phyloP scores from a whole-genome alignment of 2,888 invertebrate genomes.

The Leptopterna dolabrata region DNA sequence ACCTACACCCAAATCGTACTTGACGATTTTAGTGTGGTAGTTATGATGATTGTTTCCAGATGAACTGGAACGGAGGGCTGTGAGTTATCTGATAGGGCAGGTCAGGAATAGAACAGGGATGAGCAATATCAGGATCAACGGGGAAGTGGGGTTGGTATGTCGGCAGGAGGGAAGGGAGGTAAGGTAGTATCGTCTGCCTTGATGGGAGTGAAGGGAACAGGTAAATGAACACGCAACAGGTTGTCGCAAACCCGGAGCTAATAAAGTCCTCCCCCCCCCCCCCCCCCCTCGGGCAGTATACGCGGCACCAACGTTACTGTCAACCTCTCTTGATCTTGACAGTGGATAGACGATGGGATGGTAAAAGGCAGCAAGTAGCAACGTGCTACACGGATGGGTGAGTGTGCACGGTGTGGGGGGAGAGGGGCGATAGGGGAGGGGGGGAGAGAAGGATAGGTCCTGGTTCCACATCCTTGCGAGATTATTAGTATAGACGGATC shows the following conservation, averaged over 20 bases:
- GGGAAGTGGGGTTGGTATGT: not conserved
- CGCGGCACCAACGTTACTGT: too few relatives aligned
- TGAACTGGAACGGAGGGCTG: not conserved
- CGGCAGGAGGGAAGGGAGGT: not conserved
- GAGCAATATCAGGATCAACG: not conserved
- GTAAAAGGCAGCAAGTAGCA: not conserved
- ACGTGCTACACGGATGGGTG: not conserved
- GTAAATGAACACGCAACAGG: slow-evolving; percentile 40
- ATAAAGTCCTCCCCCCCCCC: not conserved
- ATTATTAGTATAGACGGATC: too few relatives aligned
- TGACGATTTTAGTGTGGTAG: too few relatives aligned
- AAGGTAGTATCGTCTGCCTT: not conserved
- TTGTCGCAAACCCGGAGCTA: not conserved
- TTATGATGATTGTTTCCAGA: not conserved
- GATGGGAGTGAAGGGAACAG: not conserved
- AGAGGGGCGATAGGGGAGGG: not conserved
- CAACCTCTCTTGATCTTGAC: too few relatives aligned
- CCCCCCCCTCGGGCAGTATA: not conserved
- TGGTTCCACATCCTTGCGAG: too few relatives aligned
- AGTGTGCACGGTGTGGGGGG: not conserved
- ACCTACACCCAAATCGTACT: too few relatives aligned
- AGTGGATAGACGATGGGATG: not conserved
- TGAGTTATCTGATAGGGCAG: not conserved
- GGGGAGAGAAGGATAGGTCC: not conserved
- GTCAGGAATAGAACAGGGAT: not conserved